Conservation (phyloP, 1,140 invertebrate species). For the Papilio helenus region DNA sequence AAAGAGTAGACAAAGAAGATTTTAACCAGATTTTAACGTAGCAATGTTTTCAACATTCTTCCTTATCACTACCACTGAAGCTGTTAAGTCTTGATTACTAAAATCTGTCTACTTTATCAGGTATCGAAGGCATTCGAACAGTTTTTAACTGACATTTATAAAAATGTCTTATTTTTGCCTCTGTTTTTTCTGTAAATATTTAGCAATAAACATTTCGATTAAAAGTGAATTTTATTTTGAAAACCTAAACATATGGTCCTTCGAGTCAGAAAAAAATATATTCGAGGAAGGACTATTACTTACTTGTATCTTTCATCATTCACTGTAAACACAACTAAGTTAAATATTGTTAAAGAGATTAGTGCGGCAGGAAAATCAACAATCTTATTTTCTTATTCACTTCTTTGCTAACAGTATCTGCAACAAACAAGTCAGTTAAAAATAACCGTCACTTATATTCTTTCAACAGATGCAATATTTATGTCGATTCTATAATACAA, state of each 20-base stretch:
- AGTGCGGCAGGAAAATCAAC: conserved; percentile 22
- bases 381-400: conserved; percentile 1
- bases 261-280: neutral
- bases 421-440: neutral
- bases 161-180: too few species aligned
- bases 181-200: too few species aligned
- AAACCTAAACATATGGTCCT: too few species aligned
- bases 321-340: neutral
- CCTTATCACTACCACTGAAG: too few species aligned
- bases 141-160: too few species aligned
- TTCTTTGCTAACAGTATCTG: conserved; percentile 32
- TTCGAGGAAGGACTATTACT: neutral
- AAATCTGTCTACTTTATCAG: too few species aligned
- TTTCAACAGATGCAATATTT: neutral
- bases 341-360: conserved; percentile 24
- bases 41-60: too few species aligned
- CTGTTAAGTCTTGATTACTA: too few species aligned
- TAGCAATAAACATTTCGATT: neutral
- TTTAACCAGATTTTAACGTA: too few species aligned
- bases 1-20: too few species aligned
- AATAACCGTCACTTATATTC: neutral
- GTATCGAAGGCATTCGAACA: too few species aligned
- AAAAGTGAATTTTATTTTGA: too few species aligned
- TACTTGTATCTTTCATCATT: conserved; percentile 20
- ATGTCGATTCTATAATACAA: neutral